Evolutionary conservation across 2,888 invertebrate genomes (phyloP).

Genomic region (Lepas anatifera): DNA sequence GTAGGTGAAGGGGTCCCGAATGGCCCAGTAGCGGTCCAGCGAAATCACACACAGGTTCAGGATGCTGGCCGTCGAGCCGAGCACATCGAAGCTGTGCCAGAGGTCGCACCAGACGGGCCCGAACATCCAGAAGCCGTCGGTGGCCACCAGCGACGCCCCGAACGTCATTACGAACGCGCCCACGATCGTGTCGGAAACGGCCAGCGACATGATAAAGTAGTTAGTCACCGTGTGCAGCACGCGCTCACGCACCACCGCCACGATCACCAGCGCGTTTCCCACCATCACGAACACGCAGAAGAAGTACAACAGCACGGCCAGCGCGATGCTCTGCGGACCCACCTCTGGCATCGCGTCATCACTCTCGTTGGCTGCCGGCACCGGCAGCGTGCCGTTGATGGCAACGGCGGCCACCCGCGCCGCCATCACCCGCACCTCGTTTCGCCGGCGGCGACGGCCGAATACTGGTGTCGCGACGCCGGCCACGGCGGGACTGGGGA

Average conservation of each 20-base stretch:
- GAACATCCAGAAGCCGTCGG: constrained; percentile 60
- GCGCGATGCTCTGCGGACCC: constrained; percentile 25
- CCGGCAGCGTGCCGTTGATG: not conserved
- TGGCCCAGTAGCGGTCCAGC: constrained; percentile 95
- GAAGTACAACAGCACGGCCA: constrained; percentile 66
- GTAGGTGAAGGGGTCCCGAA: constrained; percentile 95
- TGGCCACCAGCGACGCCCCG: constrained; percentile 75
- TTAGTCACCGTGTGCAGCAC: constrained; percentile 95
- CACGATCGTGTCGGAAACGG: constrained; percentile 91
- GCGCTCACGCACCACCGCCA: constrained; percentile 82
- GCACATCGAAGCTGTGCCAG: constrained; percentile 92
- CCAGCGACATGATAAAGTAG: constrained; percentile 92
- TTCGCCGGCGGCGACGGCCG: not conserved
- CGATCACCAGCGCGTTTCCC: constrained; percentile 86
- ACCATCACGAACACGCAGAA: constrained; percentile 89
- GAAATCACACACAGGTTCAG: constrained; percentile 94
- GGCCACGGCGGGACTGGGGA: constrained; percentile 1
- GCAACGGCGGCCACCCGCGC: not conserved
- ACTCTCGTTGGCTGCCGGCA: not conserved
- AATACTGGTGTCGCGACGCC: too few relatives aligned
- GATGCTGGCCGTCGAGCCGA: constrained; percentile 95
- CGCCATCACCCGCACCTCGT: not conserved
- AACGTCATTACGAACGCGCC: constrained; percentile 98
- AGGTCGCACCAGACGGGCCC: constrained; percentile 94
- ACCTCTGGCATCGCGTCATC: constrained; percentile 14